Evolutionary conservation across 2,113 vertebrate species (phyloP).

Genomic region (Gymnorhina tibicen): DNA sequence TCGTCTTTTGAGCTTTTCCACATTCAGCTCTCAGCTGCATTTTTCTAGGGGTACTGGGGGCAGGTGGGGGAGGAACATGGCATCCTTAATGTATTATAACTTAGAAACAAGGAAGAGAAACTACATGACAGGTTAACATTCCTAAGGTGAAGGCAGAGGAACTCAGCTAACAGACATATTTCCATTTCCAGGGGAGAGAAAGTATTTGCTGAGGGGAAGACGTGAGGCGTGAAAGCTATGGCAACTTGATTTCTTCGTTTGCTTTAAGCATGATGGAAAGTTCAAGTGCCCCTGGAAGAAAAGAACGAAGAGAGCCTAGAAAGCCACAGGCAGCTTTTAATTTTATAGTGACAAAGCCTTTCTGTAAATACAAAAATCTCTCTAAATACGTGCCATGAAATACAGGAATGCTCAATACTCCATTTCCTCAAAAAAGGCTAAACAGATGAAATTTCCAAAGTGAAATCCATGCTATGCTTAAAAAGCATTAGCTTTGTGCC

Average conservation of each 20-base stretch:
- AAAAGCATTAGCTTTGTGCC: not conserved
- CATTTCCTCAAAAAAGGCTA: not conserved
- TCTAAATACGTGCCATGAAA: not conserved
- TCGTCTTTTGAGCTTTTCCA: not conserved
- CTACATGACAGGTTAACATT: not conserved
- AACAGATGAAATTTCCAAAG: not conserved
- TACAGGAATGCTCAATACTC: not conserved
- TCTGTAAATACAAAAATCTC: not conserved
- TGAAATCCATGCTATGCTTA: not conserved
- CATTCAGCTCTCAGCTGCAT: not conserved
- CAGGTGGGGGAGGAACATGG: not conserved
- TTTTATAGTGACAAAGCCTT: not conserved
- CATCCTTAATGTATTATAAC: not conserved
- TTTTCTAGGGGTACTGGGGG: fast-evolving
- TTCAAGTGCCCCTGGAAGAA: not conserved
- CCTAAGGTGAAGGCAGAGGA: not conserved
- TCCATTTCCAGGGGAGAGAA: not conserved
- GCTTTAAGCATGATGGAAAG: not conserved
- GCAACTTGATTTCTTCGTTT: not conserved
- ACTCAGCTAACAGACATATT: not conserved
- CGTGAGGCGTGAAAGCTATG: fast-evolving
- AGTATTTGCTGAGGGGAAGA: not conserved
- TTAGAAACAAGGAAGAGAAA: not conserved
- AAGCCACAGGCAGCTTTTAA: not conserved
- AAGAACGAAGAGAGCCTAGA: not conserved